Evolutionary conservation across 2,113 vertebrate genomes (phyloP).

Genomic region (Labeo catla): DNA sequence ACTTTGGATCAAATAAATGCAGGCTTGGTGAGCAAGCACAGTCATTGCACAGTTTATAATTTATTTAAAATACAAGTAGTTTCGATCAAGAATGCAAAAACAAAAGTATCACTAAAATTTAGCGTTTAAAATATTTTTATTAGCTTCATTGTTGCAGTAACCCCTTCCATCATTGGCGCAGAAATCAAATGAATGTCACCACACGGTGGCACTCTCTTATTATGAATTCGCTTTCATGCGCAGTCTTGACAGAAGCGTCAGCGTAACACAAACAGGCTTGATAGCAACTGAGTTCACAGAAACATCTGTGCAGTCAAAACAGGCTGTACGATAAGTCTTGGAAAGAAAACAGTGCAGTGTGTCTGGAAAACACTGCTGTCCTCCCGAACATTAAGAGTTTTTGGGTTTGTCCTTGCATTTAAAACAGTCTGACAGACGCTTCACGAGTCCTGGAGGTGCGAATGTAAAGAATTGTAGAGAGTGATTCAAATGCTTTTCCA

Average conservation of each 20-base stretch:
- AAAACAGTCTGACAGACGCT: too few species aligned
- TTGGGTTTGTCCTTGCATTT: too few species aligned
- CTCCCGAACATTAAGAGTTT: background rate
- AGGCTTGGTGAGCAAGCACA: too few species aligned
- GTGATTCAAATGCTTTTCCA: too few species aligned
- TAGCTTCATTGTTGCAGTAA: background rate
- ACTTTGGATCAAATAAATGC: too few species aligned
- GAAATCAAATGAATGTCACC: background rate
- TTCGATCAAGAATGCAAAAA: background rate
- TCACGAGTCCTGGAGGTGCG: too few species aligned
- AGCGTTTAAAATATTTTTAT: background rate
- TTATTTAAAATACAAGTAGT: too few species aligned
- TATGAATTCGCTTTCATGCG: background rate
- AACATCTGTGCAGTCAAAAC: background rate
- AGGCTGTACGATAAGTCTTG: background rate
- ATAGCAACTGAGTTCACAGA: background rate
- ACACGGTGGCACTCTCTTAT: slow-evolving; percentile 9
- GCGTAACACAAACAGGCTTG: background rate
- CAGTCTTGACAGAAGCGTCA: background rate
- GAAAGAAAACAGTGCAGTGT: background rate
- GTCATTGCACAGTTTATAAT: too few species aligned
- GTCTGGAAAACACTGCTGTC: background rate
- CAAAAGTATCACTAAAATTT: background rate
- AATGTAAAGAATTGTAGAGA: too few species aligned
- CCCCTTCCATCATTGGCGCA: background rate